Conservation (phyloP, 2,113 vertebrate species). For the Platichthys stellatus region DNA sequence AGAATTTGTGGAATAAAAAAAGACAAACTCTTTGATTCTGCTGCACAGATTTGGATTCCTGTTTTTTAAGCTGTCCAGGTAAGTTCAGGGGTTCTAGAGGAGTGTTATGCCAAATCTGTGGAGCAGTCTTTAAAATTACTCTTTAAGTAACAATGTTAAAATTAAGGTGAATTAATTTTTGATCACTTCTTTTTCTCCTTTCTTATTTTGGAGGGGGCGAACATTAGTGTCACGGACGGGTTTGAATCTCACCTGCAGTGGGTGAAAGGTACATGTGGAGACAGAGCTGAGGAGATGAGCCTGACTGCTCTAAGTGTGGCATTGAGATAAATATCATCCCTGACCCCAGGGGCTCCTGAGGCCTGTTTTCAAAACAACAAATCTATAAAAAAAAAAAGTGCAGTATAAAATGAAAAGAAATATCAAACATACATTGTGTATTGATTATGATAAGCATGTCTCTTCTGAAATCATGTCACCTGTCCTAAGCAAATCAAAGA, state of each 20-base stretch:
- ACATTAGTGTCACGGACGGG: not conserved
- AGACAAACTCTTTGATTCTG: not conserved
- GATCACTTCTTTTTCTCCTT: too few species aligned
- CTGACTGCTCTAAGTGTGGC: not conserved
- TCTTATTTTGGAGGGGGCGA: not conserved
- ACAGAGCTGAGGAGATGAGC: not conserved
- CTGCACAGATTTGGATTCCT: not conserved
- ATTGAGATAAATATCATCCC: not conserved
- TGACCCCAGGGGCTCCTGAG: constrained; percentile 4
- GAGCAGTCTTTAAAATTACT: not conserved
- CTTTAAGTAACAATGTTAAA: constrained; percentile 16
- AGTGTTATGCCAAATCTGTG: not conserved
- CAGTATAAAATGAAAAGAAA: constrained; percentile 19
- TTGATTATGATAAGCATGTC: not conserved
- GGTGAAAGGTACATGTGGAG: not conserved
- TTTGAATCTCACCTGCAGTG: not conserved
- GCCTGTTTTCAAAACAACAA: constrained; percentile 33
- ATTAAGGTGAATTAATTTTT: constrained; percentile 12
- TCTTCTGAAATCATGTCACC: constrained; percentile 67
- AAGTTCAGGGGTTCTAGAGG: too few species aligned
- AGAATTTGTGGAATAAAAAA: not conserved
- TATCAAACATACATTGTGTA: constrained; percentile 20
- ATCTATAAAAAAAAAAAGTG: constrained; percentile 35
- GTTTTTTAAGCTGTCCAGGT: too few species aligned
- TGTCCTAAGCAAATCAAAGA: constrained; percentile 37